A percentile compares a stretch with the other conserved stretches of the same genome.
Conservation (phyloP, 2,888 invertebrate genomes). For the Halictus ligatus region DNA sequence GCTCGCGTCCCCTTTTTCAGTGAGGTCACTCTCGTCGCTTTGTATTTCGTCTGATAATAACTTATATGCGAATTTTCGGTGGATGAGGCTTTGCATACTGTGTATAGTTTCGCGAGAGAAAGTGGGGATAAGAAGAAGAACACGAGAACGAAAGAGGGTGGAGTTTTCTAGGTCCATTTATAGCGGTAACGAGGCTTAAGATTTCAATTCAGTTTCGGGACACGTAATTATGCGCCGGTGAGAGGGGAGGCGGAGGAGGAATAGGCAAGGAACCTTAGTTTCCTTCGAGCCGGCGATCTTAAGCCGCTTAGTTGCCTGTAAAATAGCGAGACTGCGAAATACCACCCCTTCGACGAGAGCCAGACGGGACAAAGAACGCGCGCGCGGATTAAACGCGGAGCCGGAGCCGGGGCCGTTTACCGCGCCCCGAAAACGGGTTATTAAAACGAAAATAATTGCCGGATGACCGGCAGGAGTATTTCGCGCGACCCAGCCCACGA, state of each 20-base stretch:
- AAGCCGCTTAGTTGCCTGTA: conserved; percentile 71
- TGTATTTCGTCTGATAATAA: conserved; percentile 44
- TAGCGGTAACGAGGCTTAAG: conserved; percentile 62
- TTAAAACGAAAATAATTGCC: conserved; percentile 64
- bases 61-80: conserved; percentile 16
- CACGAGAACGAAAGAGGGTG: not conserved
- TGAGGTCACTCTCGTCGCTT: conserved; percentile 24
- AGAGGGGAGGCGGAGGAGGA: not conserved
- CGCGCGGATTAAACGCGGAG: conserved; percentile 60
- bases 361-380: conserved; percentile 58
- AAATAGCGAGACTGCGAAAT: conserved; percentile 51
- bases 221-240: conserved; percentile 62
- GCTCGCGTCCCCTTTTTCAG: conserved; percentile 33
- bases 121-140: not conserved
- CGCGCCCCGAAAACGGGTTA: conserved; percentile 50
- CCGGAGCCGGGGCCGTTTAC: conserved; percentile 35
- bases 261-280: conserved; percentile 6
- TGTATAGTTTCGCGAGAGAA: not conserved
- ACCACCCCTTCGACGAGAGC: conserved; percentile 5
- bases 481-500: not conserved
- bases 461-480: conserved; percentile 42
- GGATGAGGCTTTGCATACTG: not conserved
- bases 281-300: conserved; percentile 62
- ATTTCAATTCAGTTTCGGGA: conserved; percentile 69
- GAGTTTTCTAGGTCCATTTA: conserved; percentile 54